phyloP scores from a whole-genome alignment of 2,113 vertebrate genomes.

The Ochotona princeps region DNA sequence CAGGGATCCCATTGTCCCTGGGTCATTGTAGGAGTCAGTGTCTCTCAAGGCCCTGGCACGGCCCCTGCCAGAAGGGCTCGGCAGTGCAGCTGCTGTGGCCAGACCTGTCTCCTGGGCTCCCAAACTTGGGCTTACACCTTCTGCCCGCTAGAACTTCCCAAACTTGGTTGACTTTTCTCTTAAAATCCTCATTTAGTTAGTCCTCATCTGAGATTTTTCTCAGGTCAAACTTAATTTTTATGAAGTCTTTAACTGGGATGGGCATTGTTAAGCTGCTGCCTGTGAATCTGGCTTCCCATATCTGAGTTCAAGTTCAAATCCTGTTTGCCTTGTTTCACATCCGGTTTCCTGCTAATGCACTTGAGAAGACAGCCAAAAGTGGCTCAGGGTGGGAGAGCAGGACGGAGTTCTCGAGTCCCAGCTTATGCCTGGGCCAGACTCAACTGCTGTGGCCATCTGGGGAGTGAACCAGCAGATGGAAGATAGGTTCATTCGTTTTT shows the following conservation, averaged over 20 bases:
- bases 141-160: not conserved
- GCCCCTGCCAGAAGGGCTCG: not conserved
- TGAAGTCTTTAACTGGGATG: not conserved
- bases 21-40: not conserved
- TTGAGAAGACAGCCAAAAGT: too few species aligned
- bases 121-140: not conserved
- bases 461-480: too few species aligned
- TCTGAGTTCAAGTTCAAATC: too few species aligned
- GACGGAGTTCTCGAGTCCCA: too few species aligned
- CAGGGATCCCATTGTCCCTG: not conserved
- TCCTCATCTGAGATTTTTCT: constrained; percentile 16
- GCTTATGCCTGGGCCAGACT: too few species aligned
- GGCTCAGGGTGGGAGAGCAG: too few species aligned
- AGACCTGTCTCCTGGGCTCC: not conserved
- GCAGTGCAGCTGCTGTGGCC: not conserved
- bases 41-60: not conserved
- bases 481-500: too few species aligned
- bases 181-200: not conserved
- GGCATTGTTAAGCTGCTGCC: too few species aligned
- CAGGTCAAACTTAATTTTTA: not conserved
- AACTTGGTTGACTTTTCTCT: not conserved
- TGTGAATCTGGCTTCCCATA: too few species aligned
- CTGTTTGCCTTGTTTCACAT: too few species aligned
- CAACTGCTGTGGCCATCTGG: too few species aligned
- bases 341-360: too few species aligned